A percentile compares a stretch with the other conserved stretches of the same genome.
These are phyloP conservation scores for Crossaster papposus DNA, from an alignment of 53 echinoderm and acorn worm species.

Conservation along the genomic window DNA sequence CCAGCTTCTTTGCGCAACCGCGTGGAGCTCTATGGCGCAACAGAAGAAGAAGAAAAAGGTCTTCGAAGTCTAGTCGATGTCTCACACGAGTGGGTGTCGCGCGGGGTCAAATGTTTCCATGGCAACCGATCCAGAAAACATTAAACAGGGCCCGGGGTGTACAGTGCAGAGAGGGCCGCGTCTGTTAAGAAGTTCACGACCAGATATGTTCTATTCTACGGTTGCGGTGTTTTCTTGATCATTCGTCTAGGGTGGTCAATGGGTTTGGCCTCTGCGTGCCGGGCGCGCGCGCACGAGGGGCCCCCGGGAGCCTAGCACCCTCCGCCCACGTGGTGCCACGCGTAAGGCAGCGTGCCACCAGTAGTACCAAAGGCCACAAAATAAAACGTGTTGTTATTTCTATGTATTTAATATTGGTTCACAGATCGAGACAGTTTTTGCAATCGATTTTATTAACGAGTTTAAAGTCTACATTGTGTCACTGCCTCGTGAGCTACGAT, in stretches of 20 bases:
- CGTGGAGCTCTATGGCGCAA: neutral
- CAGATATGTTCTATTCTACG: neutral
- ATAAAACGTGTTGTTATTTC: too few species aligned
- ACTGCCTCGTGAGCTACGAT: too few species aligned
- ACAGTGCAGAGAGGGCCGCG: neutral
- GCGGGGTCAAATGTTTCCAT: conserved; percentile 41
- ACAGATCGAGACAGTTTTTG: neutral
- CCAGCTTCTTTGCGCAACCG: neutral
- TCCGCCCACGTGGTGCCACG: conserved; percentile 56
- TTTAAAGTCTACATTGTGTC: too few species aligned
- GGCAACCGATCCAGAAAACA: conserved; percentile 29
- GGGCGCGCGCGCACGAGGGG: neutral
- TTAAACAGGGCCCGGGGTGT: neutral
- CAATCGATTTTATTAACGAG: neutral
- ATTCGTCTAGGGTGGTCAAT: conserved; percentile 43
- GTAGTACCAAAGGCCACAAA: neutral
- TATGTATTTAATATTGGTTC: too few species aligned
- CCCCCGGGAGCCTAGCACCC: neutral
- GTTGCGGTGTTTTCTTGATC: conserved; percentile 5
- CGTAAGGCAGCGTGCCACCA: conserved; percentile 28
- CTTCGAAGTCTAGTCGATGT: too few species aligned
- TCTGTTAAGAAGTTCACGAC: conserved; percentile 14
- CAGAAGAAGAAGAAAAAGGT: too few species aligned
- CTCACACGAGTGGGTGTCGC: conserved; percentile 27
- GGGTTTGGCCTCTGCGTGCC: conserved; percentile 32